Percentiles rank a stretch among this genome's conserved stretches.
phyloP scores from a whole-genome alignment of 2,888 invertebrate genomes.

The Acleris holmiana region DNA sequence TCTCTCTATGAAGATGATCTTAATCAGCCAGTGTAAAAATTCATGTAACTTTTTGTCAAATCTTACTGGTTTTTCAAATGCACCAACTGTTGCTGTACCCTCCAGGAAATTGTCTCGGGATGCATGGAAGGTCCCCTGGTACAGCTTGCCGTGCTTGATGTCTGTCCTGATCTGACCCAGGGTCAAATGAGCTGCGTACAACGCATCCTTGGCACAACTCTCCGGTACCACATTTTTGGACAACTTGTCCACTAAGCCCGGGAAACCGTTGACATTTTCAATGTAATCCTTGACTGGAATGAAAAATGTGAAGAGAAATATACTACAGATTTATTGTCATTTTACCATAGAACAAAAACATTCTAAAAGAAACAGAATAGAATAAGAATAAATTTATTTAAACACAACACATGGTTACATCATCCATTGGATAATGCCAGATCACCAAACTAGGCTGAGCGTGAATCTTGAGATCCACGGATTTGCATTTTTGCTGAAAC shows the following conservation, averaged over 20 bases:
- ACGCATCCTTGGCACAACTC: constrained; percentile 85
- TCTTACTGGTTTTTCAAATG: constrained; percentile 91
- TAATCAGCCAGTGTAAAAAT: too few species aligned
- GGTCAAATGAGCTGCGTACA: constrained; percentile 94
- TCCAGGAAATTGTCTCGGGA: constrained; percentile 97
- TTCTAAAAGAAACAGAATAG: too few species aligned
- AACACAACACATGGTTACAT: too few species aligned
- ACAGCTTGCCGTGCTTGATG: constrained; percentile 89
- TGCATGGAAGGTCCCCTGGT: constrained; percentile 93
- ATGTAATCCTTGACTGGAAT: constrained; percentile 90
- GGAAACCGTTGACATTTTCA: constrained; percentile 86
- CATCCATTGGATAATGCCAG: too few species aligned
- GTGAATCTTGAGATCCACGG: too few species aligned
- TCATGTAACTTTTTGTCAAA: not conserved
- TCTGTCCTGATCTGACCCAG: constrained; percentile 91
- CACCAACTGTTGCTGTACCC: constrained; percentile 92
- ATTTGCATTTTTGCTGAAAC: too few species aligned
- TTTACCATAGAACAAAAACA: not conserved
- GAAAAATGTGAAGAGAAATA: not conserved
- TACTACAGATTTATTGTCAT: not conserved
- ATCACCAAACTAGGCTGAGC: too few species aligned
- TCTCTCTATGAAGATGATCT: too few species aligned
- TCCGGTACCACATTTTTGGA: constrained; percentile 87
- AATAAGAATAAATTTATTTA: too few species aligned
- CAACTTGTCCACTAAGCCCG: constrained; percentile 92